Conservation (phyloP, 1,140 invertebrate genomes). For the Drosophila lacteicornis region DNA sequence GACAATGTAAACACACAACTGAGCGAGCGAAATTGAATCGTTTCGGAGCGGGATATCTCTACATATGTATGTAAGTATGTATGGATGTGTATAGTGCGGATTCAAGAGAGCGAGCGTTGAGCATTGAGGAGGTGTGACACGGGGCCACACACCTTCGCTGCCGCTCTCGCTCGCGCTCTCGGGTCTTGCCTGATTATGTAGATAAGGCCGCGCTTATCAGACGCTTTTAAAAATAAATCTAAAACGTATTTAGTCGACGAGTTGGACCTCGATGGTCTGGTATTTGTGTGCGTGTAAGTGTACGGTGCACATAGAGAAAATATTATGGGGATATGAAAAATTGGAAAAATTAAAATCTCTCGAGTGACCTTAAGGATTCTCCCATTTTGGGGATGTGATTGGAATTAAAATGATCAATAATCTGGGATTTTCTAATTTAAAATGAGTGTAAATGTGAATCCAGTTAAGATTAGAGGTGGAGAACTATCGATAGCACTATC, state of each 20-base stretch:
- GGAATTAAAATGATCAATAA: too few relatives aligned
- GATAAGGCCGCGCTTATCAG: conserved; percentile 74
- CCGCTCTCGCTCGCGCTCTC: neutral
- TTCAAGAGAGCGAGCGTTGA: neutral
- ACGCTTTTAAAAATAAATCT: conserved; percentile 78
- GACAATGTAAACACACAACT: conserved; percentile 40
- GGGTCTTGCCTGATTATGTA: conserved; percentile 58
- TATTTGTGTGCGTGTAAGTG: conserved; percentile 4
- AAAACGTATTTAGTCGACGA: conserved; percentile 71
- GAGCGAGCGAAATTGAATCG: conserved; percentile 28
- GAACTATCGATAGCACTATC: too few relatives aligned
- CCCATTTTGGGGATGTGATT: too few relatives aligned
- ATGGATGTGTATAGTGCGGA: neutral
- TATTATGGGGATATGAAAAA: neutral
- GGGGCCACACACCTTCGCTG: conserved; percentile 9
- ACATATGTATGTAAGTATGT: neutral
- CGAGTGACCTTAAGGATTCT: too few relatives aligned
- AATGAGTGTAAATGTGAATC: too few relatives aligned
- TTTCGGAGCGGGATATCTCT: conserved; percentile 24
- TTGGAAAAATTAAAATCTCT: neutral
- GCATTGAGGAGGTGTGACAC: conserved; percentile 30
- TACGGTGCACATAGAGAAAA: conserved; percentile 5
- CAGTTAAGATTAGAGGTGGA: too few relatives aligned
- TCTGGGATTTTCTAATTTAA: neutral
- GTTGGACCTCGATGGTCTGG: conserved; percentile 27